Evolutionary conservation across 2,888 invertebrate species (phyloP).

Genomic region (Ectemnius lituratus): DNA sequence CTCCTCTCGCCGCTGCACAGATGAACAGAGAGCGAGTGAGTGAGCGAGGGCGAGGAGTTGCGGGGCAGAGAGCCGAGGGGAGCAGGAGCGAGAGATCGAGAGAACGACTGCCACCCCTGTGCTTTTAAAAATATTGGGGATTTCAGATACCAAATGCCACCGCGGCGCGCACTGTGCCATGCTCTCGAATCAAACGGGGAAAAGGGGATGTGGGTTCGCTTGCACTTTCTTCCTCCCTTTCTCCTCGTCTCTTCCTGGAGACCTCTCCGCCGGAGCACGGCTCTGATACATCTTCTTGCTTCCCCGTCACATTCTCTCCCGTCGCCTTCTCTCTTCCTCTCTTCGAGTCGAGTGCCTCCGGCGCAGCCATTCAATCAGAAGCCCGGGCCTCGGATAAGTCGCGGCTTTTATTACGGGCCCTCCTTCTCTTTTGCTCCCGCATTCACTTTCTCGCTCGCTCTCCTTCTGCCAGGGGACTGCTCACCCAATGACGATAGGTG

Average conservation of each 20-base stretch:
- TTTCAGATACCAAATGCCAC: conserved; percentile 74
- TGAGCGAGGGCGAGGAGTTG: not conserved
- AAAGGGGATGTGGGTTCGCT: conserved; percentile 51
- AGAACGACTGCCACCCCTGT: conserved; percentile 49
- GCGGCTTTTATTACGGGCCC: conserved; percentile 67
- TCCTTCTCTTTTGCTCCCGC: too few relatives aligned
- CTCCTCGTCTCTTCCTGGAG: conserved; percentile 19
- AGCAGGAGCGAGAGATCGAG: conserved; percentile 28
- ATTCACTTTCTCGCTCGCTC: conserved; percentile 24
- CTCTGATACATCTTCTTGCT: conserved; percentile 20
- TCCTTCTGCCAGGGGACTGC: conserved; percentile 40
- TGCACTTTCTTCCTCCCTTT: conserved; percentile 11
- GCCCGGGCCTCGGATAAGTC: conserved; percentile 71
- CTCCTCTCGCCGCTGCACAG: conserved; percentile 25
- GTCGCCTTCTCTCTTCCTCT: conserved; percentile 22
- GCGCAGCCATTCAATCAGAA: conserved; percentile 77
- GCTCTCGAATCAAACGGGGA: conserved; percentile 63
- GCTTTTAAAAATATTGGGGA: conserved; percentile 78
- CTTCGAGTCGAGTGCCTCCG: conserved; percentile 66
- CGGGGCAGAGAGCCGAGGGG: not conserved
- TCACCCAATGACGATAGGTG: conserved; percentile 62
- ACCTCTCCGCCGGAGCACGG: too few relatives aligned
- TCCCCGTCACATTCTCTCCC: conserved; percentile 23
- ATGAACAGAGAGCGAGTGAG: conserved; percentile 30
- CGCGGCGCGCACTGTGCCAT: conserved; percentile 55